Evolutionary conservation across 1,140 invertebrate species (phyloP), one percentile per base, ranked within the genome.

Genomic region (Eueides isabella): DNA sequence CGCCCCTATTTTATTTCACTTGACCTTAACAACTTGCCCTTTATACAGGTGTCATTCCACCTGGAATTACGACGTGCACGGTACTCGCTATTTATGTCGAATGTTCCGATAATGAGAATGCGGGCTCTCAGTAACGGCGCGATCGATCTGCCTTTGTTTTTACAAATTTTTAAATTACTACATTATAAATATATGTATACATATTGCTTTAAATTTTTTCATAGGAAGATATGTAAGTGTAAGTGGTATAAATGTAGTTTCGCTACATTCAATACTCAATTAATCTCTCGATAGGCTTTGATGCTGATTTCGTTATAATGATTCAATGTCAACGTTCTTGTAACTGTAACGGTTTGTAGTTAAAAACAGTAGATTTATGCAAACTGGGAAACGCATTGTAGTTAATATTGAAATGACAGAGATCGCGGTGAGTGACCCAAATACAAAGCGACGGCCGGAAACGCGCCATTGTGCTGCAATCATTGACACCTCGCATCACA

Each of bases 401-500:
- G 87, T 87, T 90, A 87, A 87, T 85, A 89, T 90, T 88, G 80
- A 86, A 90, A 90, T 86, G 81, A 82, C 83, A 87, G 87, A 88
- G 85, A 91, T 89, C 80, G 88, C 88, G 87, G 91, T 91, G 89
- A 92, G 84, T 92, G 91, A 91, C 89, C 88, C 85, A 90, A 90
- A 91, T 91, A 90, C 88, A 91, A 90, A 92, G 86, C 82, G 80
- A 82, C 83, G 84, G 79, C 79, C 80, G 90, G 90, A 92, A 91
- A 81, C 83, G 81, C 80, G 85, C 90, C 82, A 91, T 92, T 92
- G 90, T 92, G 80, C 82, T 64, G 87, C 87, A 91, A 90, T 86
- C 89, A 90, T 92, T 91, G 88, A 91, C 90, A 92, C 90, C 87
- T 92, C 85, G 80, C 82, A 87, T 82, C 83, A 68, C 72, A 41